Conservation (phyloP, 2,797 vertebrate genomes). For the Pseudochaenichthys georgianus region DNA sequence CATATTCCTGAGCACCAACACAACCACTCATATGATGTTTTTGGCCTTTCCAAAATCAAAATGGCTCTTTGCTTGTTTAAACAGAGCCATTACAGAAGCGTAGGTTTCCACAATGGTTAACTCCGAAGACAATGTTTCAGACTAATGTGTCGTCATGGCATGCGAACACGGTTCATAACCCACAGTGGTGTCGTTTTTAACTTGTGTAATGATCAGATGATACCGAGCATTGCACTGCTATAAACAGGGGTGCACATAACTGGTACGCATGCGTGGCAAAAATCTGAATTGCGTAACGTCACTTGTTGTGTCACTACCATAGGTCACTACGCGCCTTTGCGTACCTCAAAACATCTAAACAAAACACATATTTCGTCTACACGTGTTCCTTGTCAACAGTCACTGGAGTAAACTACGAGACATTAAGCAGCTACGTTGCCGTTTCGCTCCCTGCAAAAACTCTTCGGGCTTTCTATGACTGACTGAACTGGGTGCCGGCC, state of each 20-base stretch:
- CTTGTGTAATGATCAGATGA: conserved; percentile 34
- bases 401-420: too few relatives aligned
- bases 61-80: conserved; percentile 15
- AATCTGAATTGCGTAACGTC: too few relatives aligned
- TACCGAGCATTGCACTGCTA: conserved; percentile 7
- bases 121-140: conserved; percentile 30
- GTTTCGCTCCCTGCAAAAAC: too few relatives aligned
- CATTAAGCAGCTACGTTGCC: too few relatives aligned
- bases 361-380: too few relatives aligned
- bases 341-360: too few relatives aligned
- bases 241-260: not conserved
- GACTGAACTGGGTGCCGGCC: too few relatives aligned
- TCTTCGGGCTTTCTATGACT: too few relatives aligned
- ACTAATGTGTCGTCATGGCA: conserved; percentile 20
- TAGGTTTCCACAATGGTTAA: conserved; percentile 27
- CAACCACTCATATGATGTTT: conserved; percentile 7
- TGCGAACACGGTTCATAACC: conserved; percentile 31
- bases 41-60: conserved; percentile 11
- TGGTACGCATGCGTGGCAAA: too few relatives aligned
- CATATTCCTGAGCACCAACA: conserved; percentile 10
- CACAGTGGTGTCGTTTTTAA: conserved; percentile 31
- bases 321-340: too few relatives aligned
- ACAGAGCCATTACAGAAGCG: conserved; percentile 25
- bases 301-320: too few relatives aligned
- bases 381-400: too few relatives aligned